phyloP scores from a whole-genome alignment of 2,888 invertebrate species.

The Leptopilina syphax region DNA sequence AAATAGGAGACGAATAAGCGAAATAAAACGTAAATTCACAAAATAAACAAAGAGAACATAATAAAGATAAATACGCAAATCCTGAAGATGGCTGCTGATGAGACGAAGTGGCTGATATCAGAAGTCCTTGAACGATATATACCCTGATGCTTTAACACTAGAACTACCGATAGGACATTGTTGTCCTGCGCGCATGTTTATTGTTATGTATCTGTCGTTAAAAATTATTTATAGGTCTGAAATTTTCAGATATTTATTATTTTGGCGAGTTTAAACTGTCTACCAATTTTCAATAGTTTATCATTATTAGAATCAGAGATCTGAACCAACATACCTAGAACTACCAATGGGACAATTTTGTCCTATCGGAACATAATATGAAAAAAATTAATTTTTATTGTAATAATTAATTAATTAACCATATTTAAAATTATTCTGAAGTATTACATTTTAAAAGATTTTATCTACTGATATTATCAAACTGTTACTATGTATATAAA shows the following conservation, averaged over 20 bases:
- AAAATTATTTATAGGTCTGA: not conserved
- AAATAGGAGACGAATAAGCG: no score
- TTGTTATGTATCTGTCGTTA: not conserved
- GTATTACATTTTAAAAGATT: no score
- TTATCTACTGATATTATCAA: no score
- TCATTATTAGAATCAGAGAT: not conserved
- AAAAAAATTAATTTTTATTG: slow-evolving; percentile 1
- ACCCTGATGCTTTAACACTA: no score
- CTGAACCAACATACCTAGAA: slow-evolving; percentile 4
- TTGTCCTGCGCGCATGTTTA: not conserved
- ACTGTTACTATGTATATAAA: no score
- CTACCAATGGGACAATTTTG: not conserved
- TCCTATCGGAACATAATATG: not conserved
- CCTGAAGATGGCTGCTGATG: no score
- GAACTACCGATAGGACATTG: not conserved
- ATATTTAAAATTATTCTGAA: no score
- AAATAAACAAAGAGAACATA: no score
- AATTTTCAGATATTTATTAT: slow-evolving; percentile 10
- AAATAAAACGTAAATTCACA: no score
- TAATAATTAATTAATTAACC: not conserved
- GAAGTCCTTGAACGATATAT: no score
- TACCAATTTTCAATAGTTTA: not conserved
- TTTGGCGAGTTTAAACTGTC: slow-evolving; percentile 1
- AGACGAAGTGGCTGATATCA: no score
- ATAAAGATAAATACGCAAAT: no score